Evolutionary conservation across 2,113 vertebrate genomes (phyloP), one percentile per base, ranked within the genome.

Genomic region (Sardina pilchardus): DNA sequence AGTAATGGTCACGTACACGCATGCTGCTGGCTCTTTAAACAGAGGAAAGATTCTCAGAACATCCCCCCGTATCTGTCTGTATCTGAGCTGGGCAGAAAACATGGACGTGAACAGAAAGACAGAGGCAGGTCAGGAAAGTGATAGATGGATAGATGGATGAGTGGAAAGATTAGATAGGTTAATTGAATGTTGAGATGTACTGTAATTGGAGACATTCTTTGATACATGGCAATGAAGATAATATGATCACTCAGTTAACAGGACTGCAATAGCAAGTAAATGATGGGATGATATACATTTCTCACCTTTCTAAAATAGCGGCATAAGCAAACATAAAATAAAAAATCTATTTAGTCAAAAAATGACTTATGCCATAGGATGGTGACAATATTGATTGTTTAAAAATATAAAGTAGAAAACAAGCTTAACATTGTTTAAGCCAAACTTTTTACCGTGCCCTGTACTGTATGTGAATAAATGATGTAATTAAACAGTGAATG

Each of bases 1-100:
- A 89, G 87, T 89, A 86, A 84, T 78, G 63, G 6, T 43, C 83
- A 91, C 87, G 53, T 87, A 88, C 82, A 75, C 87, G 90, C 89
- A 75, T 30, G 75, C 12, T 39, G 34, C 26, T 39, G 71, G 30
- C 10, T 16, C 71, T 78, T 71, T 39, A 39, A 39, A 4, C 26
- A 16, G 71, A 36, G 12, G 12, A 39, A 78, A 39, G 71, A n/a
- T 67, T n/a, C 26, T 78, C 71, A 17, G 30, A 78, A 36, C 34
- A 36, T 2, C 0, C 10, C 10, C 12, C 34, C 16, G 12, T 67
- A 4, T 2, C 34, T 78, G 12, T 36, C 10, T 39, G 67, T 16
- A 4, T 42, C 39, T 36, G 30, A 0, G 1, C 3, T 1, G 63
- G n/a, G 6, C 3, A 34, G 19, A 39, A 78, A 78, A 34, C 71